phyloP scores from a whole-genome alignment of 2,797 vertebrate species.

The Dendrocincla fuliginosa region DNA sequence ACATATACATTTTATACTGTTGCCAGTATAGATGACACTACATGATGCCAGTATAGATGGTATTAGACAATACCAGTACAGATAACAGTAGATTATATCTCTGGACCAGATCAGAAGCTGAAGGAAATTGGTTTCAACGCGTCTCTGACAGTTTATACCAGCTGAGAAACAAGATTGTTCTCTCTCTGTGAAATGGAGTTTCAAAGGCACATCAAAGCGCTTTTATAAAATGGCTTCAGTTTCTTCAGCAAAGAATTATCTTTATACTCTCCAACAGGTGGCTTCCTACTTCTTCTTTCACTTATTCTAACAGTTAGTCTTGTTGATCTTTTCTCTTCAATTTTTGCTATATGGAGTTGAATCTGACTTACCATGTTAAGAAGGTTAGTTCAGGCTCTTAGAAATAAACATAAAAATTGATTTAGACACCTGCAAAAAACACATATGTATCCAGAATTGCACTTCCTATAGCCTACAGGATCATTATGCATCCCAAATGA shows the following conservation, averaged over 20 bases:
- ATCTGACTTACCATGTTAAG: background rate
- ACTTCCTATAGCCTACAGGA: background rate
- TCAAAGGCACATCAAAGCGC: background rate
- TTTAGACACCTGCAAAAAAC: background rate
- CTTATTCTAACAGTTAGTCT: slow-evolving; percentile 8
- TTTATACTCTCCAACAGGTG: background rate
- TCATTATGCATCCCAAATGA: background rate
- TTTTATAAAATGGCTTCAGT: background rate
- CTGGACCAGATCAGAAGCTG: background rate
- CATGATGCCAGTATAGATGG: background rate
- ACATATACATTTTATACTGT: background rate
- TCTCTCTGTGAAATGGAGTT: slow-evolving; percentile 26
- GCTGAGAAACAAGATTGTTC: slow-evolving; percentile 43
- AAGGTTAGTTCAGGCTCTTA: slow-evolving; percentile 11
- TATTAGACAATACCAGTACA: background rate
- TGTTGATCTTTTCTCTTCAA: slow-evolving; percentile 17
- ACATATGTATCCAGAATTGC: background rate
- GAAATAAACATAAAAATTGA: background rate
- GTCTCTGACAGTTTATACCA: slow-evolving; percentile 26
- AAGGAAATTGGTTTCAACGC: slow-evolving; percentile 37
- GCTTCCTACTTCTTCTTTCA: slow-evolving; percentile 24
- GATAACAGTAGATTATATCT: background rate
- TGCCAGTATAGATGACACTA: background rate
- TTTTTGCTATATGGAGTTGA: slow-evolving; percentile 32
- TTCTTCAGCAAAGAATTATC: background rate